Evolutionary conservation across 2,888 invertebrate species (phyloP).

Genomic region (Polydrusus pterygomalis): DNA sequence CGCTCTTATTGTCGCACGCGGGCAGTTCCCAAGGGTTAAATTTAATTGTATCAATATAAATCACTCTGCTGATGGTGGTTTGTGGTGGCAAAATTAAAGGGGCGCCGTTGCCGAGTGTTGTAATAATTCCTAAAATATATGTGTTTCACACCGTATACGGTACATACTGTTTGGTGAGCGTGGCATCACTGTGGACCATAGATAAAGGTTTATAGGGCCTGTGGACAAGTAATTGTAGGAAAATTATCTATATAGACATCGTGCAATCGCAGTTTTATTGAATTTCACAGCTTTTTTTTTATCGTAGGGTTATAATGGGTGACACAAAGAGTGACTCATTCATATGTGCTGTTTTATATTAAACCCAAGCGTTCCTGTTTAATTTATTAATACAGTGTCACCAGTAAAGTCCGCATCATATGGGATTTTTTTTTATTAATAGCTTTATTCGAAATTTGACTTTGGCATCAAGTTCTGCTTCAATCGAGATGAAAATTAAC

Average conservation of each 20-base stretch:
- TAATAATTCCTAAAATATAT: neutral
- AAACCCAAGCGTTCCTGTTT: too few species aligned
- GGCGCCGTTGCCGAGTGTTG: neutral
- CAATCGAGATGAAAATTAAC: too few species aligned
- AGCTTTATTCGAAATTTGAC: too few species aligned
- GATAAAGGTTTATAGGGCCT: too few species aligned
- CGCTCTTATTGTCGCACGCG: conserved; percentile 1
- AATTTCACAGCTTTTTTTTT: conserved; percentile 9
- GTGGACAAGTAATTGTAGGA: neutral
- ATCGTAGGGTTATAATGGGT: too few species aligned
- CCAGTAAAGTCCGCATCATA: too few species aligned
- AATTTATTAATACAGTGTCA: too few species aligned
- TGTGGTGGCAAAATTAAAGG: neutral
- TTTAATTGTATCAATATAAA: conserved; percentile 13
- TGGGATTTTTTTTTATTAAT: too few species aligned
- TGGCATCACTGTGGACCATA: neutral
- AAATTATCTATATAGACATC: neutral
- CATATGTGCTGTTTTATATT: too few species aligned
- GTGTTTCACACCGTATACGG: too few species aligned
- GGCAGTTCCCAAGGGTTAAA: conserved; percentile 5
- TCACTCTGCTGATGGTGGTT: neutral
- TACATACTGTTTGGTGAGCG: neutral
- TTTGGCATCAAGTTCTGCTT: too few species aligned
- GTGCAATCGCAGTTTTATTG: conserved; percentile 7
- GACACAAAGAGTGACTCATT: too few species aligned